Base-by-base conservation (phyloP, 1,140 invertebrate species). In the Gonioctena quinquepunctata region DNA sequence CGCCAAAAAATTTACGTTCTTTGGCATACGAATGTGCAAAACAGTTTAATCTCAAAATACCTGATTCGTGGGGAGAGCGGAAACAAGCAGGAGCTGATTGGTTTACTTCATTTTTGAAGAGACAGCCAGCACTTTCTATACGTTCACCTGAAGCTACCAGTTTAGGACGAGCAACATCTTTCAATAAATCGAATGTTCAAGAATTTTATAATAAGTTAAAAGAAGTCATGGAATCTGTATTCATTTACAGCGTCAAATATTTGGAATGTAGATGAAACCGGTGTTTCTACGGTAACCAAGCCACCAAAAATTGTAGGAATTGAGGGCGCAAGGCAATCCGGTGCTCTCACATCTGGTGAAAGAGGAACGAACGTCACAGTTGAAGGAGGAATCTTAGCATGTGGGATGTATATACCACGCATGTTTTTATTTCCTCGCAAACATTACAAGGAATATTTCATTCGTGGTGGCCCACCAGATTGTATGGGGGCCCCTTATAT, bases 391-490 rank as follows among this genome's bases (percentile, higher is more conserved):
- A 81, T 79, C 72, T 83, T 71, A 68, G 69, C 70, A 73, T 67
- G 69, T 49, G 81, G 79, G 0, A 66, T 62, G 2, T 83, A 66
- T 71, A 74, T 84, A 48, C 81, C 83, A 59, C 83, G 83, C 0
- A 79, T 83, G 78, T 81, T 85, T 78, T 83, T 83, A 26, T 83
- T 76, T 67, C 77, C 76, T 56, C 42, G 80, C 8, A 28, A 22
- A 56, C 16, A 19, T 18, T 71, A 61, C 28, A 66, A 27, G 13
- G 21, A 71, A 13, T 18, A 21, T 25, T 71, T 71, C 25, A 22
- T 68, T 49, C 21, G 66, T 3, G 49, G 63, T 56, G 57, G 66
- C 28, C 70, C 66, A 18, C 59, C 66, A 63, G 70, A 59, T 11
- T 19, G 57, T 25, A 63, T 68, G 13, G 66, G 66, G 3, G 49